A percentile compares a stretch with the other conserved stretches of the same genome.
Conservation (phyloP, 2,797 vertebrate genomes). For the Petrocephalus schoutedeni region DNA sequence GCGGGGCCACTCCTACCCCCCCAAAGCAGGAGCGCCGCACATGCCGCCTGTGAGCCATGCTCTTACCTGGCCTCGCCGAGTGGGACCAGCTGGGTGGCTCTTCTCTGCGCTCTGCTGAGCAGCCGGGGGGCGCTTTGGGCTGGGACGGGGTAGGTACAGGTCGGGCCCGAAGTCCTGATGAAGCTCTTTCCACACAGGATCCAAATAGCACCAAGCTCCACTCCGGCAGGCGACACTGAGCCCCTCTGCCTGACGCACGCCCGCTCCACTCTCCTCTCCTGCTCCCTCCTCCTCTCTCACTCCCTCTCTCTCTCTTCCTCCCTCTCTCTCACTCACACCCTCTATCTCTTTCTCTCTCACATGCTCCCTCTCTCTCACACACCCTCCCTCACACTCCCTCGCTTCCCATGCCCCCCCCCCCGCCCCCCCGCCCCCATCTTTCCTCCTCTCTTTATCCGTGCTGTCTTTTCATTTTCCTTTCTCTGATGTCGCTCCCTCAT, state of each 20-base stretch:
- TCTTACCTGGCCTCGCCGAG: constrained; percentile 57
- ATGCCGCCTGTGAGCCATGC: neutral
- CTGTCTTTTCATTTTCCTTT: neutral
- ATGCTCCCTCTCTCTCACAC: constrained; percentile 23
- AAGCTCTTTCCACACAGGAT: constrained; percentile 45
- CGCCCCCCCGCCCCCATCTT: neutral
- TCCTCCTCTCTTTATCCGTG: neutral
- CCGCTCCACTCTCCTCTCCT: constrained; percentile 55
- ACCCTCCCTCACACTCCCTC: constrained; percentile 16
- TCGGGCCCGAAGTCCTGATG: constrained; percentile 35
- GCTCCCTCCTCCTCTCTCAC: constrained; percentile 39
- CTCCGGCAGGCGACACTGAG: constrained; percentile 36
- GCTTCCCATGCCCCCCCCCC: constrained; percentile 32
- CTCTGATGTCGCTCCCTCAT: constrained; percentile 40
- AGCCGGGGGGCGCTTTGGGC: constrained; percentile 36
- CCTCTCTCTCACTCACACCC: constrained; percentile 33
- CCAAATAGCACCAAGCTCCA: constrained; percentile 44
- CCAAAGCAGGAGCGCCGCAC: neutral
- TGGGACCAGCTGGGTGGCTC: constrained; percentile 36
- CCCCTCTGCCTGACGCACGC: constrained; percentile 34
- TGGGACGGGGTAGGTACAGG: constrained; percentile 18
- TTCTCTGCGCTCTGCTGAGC: constrained; percentile 51
- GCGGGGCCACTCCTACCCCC: neutral
- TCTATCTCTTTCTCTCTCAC: constrained; percentile 35
- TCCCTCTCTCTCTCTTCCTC: constrained; percentile 29